Evolutionary conservation across 2,888 invertebrate genomes (phyloP).

Genomic region (Masnerella sp.): DNA sequence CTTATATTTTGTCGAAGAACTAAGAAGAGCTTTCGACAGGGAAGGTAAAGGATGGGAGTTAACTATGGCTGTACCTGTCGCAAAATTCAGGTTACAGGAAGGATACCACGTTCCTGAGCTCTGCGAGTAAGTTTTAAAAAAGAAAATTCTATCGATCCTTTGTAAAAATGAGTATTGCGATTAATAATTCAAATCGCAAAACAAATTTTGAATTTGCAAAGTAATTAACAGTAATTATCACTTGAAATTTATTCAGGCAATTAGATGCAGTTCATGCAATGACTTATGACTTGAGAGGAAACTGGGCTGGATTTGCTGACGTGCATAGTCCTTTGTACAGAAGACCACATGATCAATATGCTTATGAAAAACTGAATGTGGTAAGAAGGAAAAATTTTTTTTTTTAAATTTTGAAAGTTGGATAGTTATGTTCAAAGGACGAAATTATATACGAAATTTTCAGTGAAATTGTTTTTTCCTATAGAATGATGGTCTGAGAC

Average conservation of each 20-base stretch:
- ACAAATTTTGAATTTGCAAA: too few species aligned
- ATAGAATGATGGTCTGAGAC: conserved; percentile 90
- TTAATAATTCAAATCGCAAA: too few species aligned
- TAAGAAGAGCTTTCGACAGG: conserved; percentile 87
- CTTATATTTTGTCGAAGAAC: conserved; percentile 88
- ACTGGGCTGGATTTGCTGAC: conserved; percentile 95
- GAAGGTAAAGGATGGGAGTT: conserved; percentile 89
- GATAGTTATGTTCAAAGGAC: too few species aligned
- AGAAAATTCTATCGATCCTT: too few species aligned
- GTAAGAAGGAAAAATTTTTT: conserved; percentile 79
- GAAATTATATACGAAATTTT: neutral
- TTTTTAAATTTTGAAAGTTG: neutral
- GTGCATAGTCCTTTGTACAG: conserved; percentile 92
- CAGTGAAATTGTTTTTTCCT: neutral
- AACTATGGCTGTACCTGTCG: conserved; percentile 93
- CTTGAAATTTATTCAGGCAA: conserved; percentile 80
- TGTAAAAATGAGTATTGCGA: too few species aligned
- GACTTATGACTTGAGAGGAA: conserved; percentile 91
- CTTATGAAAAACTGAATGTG: conserved; percentile 93
- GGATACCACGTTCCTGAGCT: conserved; percentile 94
- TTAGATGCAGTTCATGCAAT: conserved; percentile 91
- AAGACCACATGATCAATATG: conserved; percentile 92
- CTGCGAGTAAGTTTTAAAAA: conserved; percentile 92
- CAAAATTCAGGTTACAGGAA: conserved; percentile 91
- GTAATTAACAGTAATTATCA: neutral